phyloP scores from a whole-genome alignment of 2,113 vertebrate species.

The Calcarius ornatus region DNA sequence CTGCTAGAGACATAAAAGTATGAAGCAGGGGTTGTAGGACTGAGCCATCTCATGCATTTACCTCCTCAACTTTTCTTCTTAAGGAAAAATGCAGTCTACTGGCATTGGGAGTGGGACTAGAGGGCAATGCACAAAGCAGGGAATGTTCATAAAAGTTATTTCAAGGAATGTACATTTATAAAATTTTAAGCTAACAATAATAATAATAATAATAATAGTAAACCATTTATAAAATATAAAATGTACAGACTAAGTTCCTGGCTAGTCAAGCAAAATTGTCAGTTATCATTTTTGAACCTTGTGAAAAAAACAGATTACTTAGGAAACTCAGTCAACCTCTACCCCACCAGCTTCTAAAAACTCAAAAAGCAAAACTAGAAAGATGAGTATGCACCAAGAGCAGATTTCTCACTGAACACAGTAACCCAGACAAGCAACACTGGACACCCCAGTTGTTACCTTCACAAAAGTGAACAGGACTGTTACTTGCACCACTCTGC shows the following conservation, averaged over 20 bases:
- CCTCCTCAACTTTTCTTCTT: background rate
- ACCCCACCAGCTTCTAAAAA: background rate
- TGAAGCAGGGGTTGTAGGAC: background rate
- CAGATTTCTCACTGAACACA: background rate
- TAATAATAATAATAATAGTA: too few species aligned
- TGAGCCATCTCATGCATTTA: background rate
- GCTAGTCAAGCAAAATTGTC: background rate
- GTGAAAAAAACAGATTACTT: background rate
- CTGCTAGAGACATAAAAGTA: background rate
- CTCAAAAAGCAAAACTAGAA: background rate
- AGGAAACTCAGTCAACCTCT: background rate
- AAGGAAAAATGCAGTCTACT: background rate
- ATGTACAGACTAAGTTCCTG: background rate
- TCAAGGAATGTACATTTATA: background rate
- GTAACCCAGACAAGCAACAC: background rate
- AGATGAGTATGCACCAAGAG: background rate
- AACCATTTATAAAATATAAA: background rate
- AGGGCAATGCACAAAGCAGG: background rate
- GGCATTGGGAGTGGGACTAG: background rate
- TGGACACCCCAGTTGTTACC: background rate
- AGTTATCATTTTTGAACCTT: background rate
- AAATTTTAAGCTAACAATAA: background rate
- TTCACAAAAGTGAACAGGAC: background rate
- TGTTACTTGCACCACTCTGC: background rate
- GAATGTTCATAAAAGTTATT: background rate